Conservation (phyloP, 2,113 vertebrate species). For the Erythrolamprus reginae region DNA sequence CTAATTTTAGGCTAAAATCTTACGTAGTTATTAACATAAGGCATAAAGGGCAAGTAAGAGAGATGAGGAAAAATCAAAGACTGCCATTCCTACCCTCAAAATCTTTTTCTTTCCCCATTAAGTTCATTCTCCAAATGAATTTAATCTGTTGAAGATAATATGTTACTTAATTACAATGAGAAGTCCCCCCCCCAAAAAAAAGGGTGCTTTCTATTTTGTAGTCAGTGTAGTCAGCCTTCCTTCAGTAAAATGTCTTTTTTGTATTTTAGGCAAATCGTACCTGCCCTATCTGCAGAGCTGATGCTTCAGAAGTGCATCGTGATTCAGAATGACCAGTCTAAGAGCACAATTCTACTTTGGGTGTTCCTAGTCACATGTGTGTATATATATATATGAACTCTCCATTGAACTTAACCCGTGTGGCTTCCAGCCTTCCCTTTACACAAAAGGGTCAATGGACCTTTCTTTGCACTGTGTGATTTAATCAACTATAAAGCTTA, state of each 20-base stretch:
- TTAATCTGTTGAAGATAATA: background rate
- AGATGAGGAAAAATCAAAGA: background rate
- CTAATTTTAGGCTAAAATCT: background rate
- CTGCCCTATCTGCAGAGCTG: constrained; percentile 96
- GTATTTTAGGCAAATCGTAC: constrained; percentile 88
- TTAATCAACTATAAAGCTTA: constrained; percentile 80
- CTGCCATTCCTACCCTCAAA: background rate
- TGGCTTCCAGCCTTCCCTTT: constrained; percentile 81
- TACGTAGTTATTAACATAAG: background rate
- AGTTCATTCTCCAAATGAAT: background rate
- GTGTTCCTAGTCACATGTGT: constrained; percentile 70
- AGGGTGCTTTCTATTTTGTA: background rate
- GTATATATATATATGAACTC: constrained; percentile 61
- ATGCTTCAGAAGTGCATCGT: constrained; percentile 94
- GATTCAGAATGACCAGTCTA: constrained; percentile 89
- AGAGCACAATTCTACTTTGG: constrained; percentile 69
- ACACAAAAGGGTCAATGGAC: constrained; percentile 74
- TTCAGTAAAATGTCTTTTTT: constrained; percentile 27
- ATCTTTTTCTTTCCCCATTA: background rate
- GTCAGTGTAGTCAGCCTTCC: background rate
- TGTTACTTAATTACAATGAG: background rate
- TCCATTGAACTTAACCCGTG: constrained; percentile 70
- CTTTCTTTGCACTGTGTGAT: constrained; percentile 86
- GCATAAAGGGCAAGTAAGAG: background rate
- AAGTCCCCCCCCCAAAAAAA: background rate